Evolutionary conservation across 2,888 invertebrate genomes (phyloP).

Genomic region (Creontiades dilutus): DNA sequence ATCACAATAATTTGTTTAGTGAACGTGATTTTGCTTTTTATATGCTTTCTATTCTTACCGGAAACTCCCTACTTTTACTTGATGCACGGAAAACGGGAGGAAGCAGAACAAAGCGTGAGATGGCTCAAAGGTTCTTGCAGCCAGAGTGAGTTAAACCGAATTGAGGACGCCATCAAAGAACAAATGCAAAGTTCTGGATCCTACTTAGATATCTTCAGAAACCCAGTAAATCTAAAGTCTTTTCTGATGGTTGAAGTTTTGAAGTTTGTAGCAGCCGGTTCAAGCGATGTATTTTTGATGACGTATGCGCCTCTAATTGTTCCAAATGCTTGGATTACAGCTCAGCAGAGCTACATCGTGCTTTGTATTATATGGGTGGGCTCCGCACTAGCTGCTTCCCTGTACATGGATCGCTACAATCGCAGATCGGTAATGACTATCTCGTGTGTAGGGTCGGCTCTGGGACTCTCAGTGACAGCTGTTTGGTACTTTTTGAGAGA

Average conservation of each 20-base stretch:
- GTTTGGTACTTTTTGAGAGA: slow-evolving; percentile 80
- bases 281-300: slow-evolving; percentile 71
- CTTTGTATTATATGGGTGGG: slow-evolving; percentile 73
- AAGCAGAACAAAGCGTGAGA: slow-evolving; percentile 65
- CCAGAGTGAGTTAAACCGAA: slow-evolving; percentile 65
- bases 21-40: slow-evolving; percentile 12
- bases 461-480: slow-evolving; percentile 74
- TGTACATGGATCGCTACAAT: slow-evolving; percentile 74
- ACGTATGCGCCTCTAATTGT: slow-evolving; percentile 74
- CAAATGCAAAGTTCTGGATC: slow-evolving; percentile 70
- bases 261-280: slow-evolving; percentile 44
- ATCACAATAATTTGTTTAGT: slow-evolving; percentile 54
- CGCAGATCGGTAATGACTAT: slow-evolving; percentile 73
- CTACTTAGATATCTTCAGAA: slow-evolving; percentile 73
- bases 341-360: slow-evolving; percentile 73
- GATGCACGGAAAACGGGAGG: slow-evolving; percentile 79
- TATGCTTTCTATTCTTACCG: slow-evolving; percentile 81
- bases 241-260: slow-evolving; percentile 72
- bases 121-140: slow-evolving; percentile 72
- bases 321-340: slow-evolving; percentile 72
- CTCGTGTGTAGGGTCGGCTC: slow-evolving; percentile 67
- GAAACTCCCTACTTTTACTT: slow-evolving; percentile 83
- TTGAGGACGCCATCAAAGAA: slow-evolving; percentile 73
- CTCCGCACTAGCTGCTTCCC: slow-evolving; percentile 63
- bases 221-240: slow-evolving; percentile 68